Percentiles rank a stretch among this genome's conserved stretches.
Conservation (phyloP, 1,140 invertebrate genomes). For the Pantala flavescens region DNA sequence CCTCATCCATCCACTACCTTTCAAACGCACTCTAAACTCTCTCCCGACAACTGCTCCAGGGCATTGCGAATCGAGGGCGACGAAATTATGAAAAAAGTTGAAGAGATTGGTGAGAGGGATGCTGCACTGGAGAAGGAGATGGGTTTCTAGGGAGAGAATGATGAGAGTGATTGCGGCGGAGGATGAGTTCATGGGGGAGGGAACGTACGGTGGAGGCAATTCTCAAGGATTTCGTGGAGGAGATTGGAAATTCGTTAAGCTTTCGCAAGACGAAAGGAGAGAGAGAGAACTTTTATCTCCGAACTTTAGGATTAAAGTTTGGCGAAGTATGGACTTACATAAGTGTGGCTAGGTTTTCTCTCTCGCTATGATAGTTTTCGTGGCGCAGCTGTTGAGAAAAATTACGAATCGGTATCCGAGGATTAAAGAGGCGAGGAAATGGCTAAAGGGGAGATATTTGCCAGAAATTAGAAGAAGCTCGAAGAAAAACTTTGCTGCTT, state of each 20-base stretch:
- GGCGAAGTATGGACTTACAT: no score
- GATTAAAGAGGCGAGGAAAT: no score
- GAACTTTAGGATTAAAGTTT: no score
- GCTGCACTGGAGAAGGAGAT: not conserved
- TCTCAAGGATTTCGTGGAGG: not conserved
- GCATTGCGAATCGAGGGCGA: not conserved
- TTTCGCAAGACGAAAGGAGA: no score
- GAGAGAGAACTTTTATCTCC: no score
- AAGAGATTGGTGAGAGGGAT: not conserved
- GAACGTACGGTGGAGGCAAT: not conserved
- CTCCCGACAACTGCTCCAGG: not conserved
- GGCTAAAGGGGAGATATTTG: no score
- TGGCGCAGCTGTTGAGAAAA: no score
- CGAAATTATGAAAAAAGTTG: conserved; percentile 10
- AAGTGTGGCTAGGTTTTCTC: no score
- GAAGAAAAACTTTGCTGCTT: no score
- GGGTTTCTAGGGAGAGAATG: not conserved
- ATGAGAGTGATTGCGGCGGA: not conserved
- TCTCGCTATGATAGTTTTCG: no score
- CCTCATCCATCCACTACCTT: not conserved
- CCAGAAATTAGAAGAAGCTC: no score
- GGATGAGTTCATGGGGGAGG: not conserved
- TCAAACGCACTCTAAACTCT: not conserved
- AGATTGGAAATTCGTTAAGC: not conserved
- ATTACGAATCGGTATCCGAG: no score